Evolutionary conservation across 1,140 invertebrate species (phyloP).

Genomic region (Lepidurus arcticus): DNA sequence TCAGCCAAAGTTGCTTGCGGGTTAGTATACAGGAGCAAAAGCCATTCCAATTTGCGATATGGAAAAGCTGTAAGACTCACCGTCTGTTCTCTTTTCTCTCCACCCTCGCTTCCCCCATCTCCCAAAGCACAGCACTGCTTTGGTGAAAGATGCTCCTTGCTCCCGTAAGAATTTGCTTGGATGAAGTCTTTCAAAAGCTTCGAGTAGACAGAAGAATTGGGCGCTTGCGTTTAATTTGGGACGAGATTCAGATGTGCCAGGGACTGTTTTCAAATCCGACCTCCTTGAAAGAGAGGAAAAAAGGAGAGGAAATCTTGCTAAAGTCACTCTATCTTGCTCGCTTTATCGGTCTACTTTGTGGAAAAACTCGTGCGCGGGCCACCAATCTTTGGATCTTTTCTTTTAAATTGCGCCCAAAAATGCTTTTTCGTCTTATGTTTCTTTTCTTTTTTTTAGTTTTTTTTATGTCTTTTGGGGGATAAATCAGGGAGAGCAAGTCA

Average conservation of each 20-base stretch:
- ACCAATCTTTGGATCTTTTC: slow-evolving; percentile 7
- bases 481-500: slow-evolving; percentile 12
- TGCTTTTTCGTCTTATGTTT: not conserved
- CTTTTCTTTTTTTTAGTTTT: not conserved
- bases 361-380: not conserved
- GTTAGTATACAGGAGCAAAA: not conserved
- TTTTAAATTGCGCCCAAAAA: not conserved
- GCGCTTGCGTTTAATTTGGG: slow-evolving; percentile 18
- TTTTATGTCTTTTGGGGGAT: not conserved
- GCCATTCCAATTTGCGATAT: slow-evolving; percentile 11
- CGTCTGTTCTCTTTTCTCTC: not conserved
- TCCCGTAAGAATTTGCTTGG: slow-evolving; percentile 18
- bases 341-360: not conserved
- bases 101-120: not conserved
- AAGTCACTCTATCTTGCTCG: not conserved
- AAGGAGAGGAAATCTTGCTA: not conserved
- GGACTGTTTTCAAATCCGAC: not conserved
- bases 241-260: not conserved
- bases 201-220: not conserved
- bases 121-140: not conserved
- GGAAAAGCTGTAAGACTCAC: not conserved
- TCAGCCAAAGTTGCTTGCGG: not conserved
- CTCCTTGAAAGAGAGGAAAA: not conserved
- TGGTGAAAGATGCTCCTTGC: not conserved
- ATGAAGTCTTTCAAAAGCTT: not conserved